A percentile compares a stretch with the other conserved stretches of the same genome.
Conservation (phyloP, 2,797 vertebrate genomes). For the Lepilemur ruficaudatus region DNA sequence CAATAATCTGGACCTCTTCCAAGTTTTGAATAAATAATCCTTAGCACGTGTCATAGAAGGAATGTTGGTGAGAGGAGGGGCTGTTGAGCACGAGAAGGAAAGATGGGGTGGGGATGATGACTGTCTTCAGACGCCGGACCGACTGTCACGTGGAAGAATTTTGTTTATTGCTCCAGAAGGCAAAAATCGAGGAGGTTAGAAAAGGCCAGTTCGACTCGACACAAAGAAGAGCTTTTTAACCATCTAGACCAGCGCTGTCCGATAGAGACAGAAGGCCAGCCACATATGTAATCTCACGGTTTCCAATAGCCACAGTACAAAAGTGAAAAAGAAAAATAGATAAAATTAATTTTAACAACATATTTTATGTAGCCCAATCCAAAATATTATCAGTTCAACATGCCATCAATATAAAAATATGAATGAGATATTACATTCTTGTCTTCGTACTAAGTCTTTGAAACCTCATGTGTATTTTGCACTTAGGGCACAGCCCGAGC, state of each 20-base stretch:
- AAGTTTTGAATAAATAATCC: background rate
- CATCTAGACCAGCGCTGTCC: too few species aligned
- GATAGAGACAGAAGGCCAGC: background rate
- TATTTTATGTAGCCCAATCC: background rate
- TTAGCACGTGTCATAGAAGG: background rate
- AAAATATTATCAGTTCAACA: background rate
- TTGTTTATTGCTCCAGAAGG: background rate
- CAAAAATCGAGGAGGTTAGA: background rate
- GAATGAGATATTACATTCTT: background rate
- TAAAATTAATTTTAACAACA: background rate
- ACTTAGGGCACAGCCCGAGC: background rate
- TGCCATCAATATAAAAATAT: background rate
- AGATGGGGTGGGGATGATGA: background rate
- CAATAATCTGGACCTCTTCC: background rate
- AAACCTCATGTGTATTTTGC: background rate
- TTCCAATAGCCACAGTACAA: background rate
- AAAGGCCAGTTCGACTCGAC: background rate
- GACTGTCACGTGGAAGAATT: background rate
- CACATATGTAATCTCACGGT: background rate
- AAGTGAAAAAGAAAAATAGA: background rate
- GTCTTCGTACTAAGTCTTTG: background rate
- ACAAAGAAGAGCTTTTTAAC: background rate
- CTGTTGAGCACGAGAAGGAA: background rate
- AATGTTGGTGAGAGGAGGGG: too few species aligned
- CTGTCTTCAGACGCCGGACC: background rate